Conservation (phyloP, 2,797 vertebrate genomes). For the Rhinogobio ventralis region DNA sequence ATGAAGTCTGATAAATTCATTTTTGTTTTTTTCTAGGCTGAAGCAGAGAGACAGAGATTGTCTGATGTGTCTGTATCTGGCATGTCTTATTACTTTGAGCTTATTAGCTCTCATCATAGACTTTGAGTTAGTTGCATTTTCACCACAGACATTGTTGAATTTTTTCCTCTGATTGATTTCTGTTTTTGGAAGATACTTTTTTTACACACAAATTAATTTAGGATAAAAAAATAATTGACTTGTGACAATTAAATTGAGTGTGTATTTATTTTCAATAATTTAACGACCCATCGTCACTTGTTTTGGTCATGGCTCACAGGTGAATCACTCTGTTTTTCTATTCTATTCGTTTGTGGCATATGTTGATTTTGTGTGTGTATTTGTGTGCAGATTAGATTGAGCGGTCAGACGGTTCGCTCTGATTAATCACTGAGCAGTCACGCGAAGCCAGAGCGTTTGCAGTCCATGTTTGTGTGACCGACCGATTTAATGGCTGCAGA, state of each 20-base stretch:
- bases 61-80: slow-evolving; percentile 19
- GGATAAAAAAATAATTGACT: neutral
- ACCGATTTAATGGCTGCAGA: slow-evolving; percentile 31
- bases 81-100: slow-evolving; percentile 5
- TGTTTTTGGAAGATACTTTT: neutral
- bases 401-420: slow-evolving; percentile 10
- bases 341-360: neutral
- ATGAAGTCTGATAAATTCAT: slow-evolving; percentile 57
- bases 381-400: slow-evolving; percentile 31
- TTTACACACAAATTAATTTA: neutral
- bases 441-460: slow-evolving; percentile 18
- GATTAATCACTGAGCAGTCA: slow-evolving; percentile 37
- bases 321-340: neutral
- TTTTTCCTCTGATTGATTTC: neutral
- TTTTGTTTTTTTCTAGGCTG: slow-evolving; percentile 45
- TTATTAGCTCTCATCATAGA: slow-evolving; percentile 6
- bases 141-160: neutral
- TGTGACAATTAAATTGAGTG: neutral
- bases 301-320: neutral
- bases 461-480: slow-evolving; percentile 19
- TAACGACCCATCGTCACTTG: neutral
- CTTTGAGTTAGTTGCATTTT: neutral
- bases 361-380: slow-evolving; percentile 32
- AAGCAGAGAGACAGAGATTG: slow-evolving; percentile 17
- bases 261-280: neutral